A percentile compares a stretch with the other conserved stretches of the same genome.
Conservation (phyloP, 2,113 vertebrate genomes). For the Suncus etruscus region DNA sequence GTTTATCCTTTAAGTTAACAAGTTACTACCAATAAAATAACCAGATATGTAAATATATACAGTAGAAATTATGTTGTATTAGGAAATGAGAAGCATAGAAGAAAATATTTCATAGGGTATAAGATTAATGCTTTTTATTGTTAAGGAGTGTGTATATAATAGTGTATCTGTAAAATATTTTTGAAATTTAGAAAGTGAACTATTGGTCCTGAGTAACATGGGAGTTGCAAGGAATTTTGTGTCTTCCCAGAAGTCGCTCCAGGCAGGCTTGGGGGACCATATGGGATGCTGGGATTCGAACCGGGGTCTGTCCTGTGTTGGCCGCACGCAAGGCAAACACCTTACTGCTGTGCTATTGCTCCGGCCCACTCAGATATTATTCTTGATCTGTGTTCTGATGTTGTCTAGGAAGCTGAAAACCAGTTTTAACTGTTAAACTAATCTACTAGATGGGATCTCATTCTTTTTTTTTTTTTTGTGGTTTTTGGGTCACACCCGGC, state of each 20-base stretch:
- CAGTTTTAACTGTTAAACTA: neutral
- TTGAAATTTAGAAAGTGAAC: neutral
- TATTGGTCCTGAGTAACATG: neutral
- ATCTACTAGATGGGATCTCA: neutral
- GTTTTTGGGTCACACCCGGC: too few relatives aligned
- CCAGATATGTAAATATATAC: neutral
- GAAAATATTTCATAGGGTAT: neutral
- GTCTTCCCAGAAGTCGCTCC: too few relatives aligned
- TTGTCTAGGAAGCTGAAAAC: neutral
- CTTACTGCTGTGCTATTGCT: too few relatives aligned
- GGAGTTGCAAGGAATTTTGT: neutral
- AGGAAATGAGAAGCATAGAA: neutral
- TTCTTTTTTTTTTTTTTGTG: too few relatives aligned
- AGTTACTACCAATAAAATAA: slow-evolving; percentile 11
- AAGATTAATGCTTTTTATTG: neutral
- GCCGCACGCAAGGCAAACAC: too few relatives aligned
- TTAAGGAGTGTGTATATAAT: neutral
- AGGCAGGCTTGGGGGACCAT: too few relatives aligned
- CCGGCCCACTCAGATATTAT: neutral
- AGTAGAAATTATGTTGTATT: slow-evolving; percentile 22
- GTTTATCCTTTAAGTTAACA: neutral
- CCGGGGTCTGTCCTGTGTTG: too few relatives aligned
- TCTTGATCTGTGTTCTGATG: neutral
- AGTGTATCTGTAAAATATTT: neutral
- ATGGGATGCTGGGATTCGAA: too few relatives aligned